Percentiles rank a stretch among this genome's conserved stretches.
phyloP scores from a whole-genome alignment of 2,888 invertebrate genomes.

The Polylopha cassiicola region DNA sequence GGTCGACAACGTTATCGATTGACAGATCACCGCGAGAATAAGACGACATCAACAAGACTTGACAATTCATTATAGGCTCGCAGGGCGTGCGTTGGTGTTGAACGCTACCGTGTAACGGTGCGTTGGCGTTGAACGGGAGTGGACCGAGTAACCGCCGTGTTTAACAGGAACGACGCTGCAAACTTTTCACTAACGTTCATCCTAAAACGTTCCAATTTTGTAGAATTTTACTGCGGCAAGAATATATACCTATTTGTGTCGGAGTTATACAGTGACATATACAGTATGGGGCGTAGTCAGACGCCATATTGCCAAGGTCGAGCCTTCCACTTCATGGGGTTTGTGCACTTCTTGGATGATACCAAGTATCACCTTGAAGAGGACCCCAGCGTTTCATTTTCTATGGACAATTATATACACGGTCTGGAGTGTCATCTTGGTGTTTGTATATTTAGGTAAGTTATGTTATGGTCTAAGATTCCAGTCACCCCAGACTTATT shows the following conservation, averaged over 20 bases:
- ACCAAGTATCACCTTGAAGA: conserved; percentile 57
- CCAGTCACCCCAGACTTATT: too few species aligned
- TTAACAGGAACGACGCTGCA: too few species aligned
- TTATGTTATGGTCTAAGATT: too few species aligned
- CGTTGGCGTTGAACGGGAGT: too few species aligned
- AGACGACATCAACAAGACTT: too few species aligned
- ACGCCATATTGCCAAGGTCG: conserved; percentile 57
- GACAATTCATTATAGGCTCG: too few species aligned
- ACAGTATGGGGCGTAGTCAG: conserved; percentile 56
- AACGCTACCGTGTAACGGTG: too few species aligned
- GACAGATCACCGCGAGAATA: too few species aligned
- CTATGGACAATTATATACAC: conserved; percentile 63
- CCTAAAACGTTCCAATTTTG: conserved; percentile 8
- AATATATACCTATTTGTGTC: conserved; percentile 65
- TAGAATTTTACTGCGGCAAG: conserved; percentile 66
- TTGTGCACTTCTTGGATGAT: conserved; percentile 62
- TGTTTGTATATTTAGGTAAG: conserved; percentile 62
- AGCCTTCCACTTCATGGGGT: conserved; percentile 63
- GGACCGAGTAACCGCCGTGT: too few species aligned
- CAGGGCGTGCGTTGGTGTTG: too few species aligned
- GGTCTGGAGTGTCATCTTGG: conserved; percentile 63
- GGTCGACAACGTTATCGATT: too few species aligned
- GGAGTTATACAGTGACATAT: conserved; percentile 65
- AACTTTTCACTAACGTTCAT: too few species aligned
- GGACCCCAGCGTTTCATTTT: conserved; percentile 57